Conservation (phyloP, 2,113 vertebrate genomes). For the Lagopus muta region DNA sequence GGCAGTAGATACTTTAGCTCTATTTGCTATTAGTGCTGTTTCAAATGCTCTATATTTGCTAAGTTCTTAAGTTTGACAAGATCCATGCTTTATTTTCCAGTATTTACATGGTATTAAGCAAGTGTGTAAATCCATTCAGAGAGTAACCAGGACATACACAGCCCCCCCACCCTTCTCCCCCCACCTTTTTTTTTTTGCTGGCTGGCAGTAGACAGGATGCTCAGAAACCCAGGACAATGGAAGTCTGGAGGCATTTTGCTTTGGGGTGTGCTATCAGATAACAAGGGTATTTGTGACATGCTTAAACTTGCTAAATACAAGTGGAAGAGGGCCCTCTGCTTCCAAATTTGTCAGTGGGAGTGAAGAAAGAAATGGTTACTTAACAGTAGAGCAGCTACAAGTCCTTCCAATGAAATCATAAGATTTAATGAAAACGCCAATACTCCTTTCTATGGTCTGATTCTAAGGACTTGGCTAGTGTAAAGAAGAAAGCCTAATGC, state of each 20-base stretch:
- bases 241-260: slow-evolving; percentile 7
- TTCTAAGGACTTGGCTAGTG: neutral
- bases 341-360: neutral
- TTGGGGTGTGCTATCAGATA: neutral
- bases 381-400: neutral
- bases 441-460: neutral
- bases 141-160: neutral
- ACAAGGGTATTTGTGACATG: neutral
- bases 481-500: slow-evolving; percentile 3
- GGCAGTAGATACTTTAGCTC: slow-evolving; percentile 42
- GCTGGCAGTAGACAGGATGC: neutral
- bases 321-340: neutral
- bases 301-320: neutral
- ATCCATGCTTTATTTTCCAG: slow-evolving; percentile 47
- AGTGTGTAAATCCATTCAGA: slow-evolving; percentile 27
- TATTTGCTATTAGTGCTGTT: slow-evolving; percentile 38
- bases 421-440: neutral
- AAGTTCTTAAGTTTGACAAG: slow-evolving; percentile 32
- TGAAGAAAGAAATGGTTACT: neutral
- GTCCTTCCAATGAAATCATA: neutral
- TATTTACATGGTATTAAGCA: slow-evolving; percentile 1
- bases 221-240: neutral
- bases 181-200: neutral
- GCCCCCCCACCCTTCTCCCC: no score
- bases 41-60: slow-evolving; percentile 45